Conservation (phyloP, 1,140 invertebrate species). For the Drosophila nikananu region DNA sequence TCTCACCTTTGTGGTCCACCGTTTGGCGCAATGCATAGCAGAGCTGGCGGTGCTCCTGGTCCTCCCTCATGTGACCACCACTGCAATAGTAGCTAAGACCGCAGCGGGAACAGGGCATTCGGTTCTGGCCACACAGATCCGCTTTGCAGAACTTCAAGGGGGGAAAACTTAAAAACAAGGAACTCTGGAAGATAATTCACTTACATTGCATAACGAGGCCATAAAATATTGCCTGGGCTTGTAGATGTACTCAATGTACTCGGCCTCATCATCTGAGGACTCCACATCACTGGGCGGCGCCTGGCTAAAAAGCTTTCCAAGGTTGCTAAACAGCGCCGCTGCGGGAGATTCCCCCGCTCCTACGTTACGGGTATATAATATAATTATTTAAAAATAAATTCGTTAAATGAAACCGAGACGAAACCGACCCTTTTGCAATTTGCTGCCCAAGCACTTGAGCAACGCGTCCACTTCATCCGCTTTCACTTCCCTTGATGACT, state of each 20-base stretch:
- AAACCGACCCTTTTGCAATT: constrained; percentile 58
- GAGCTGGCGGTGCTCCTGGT: constrained; percentile 85
- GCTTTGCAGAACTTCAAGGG: constrained; percentile 57
- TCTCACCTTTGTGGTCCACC: constrained; percentile 66
- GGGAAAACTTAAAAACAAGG: neutral
- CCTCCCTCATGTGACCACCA: constrained; percentile 85
- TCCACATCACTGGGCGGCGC: constrained; percentile 69
- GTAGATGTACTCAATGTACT: constrained; percentile 83
- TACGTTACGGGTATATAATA: neutral
- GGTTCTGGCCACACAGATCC: constrained; percentile 55
- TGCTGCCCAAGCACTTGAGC: constrained; percentile 56
- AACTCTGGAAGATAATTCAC: constrained; percentile 7
- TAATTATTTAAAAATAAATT: neutral
- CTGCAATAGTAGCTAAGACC: constrained; percentile 87
- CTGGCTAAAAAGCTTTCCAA: constrained; percentile 72
- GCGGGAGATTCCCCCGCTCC: constrained; percentile 44
- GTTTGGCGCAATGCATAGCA: constrained; percentile 84
- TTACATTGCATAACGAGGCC: constrained; percentile 77
- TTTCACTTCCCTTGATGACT: constrained; percentile 5
- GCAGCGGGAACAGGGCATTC: constrained; percentile 85
- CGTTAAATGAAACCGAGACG: neutral
- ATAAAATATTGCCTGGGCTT: constrained; percentile 79
- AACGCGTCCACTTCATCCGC: constrained; percentile 45
- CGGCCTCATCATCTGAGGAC: constrained; percentile 77
- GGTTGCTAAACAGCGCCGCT: constrained; percentile 62